phyloP scores from a whole-genome alignment of 2,113 vertebrate genomes.

The Hystrix cristata region DNA sequence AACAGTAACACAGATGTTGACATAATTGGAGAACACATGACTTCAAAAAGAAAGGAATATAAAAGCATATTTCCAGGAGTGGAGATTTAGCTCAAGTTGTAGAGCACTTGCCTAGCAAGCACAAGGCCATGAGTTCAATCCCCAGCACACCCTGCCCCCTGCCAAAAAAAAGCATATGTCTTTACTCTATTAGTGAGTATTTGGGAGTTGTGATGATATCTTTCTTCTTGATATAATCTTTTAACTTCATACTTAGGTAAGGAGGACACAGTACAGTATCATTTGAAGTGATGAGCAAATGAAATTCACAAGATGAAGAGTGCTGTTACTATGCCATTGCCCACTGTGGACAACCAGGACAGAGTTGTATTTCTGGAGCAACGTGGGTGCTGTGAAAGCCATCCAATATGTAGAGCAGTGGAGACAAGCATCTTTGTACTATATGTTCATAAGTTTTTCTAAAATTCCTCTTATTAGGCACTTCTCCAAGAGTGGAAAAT shows the following conservation, averaged over 20 bases:
- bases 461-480: not conserved
- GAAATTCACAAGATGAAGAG: not conserved
- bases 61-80: not conserved
- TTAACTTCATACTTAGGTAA: not conserved
- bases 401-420: not conserved
- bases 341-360: not conserved
- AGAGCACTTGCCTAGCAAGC: no score
- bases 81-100: no score
- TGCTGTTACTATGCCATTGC: fast-evolving
- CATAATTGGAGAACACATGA: not conserved
- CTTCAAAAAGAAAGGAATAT: not conserved
- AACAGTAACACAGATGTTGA: not conserved
- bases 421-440: not conserved
- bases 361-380: not conserved
- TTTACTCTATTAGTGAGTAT: not conserved
- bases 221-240: not conserved
- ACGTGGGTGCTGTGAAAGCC: not conserved
- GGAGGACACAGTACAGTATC: not conserved
- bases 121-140: no score
- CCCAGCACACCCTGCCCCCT: no score
- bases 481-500: not conserved
- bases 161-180: not conserved
- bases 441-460: not conserved
- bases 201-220: not conserved
- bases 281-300: not conserved